Evolutionary conservation across 2,888 invertebrate species (phyloP).

Genomic region (Polyommatus iphigenia): DNA sequence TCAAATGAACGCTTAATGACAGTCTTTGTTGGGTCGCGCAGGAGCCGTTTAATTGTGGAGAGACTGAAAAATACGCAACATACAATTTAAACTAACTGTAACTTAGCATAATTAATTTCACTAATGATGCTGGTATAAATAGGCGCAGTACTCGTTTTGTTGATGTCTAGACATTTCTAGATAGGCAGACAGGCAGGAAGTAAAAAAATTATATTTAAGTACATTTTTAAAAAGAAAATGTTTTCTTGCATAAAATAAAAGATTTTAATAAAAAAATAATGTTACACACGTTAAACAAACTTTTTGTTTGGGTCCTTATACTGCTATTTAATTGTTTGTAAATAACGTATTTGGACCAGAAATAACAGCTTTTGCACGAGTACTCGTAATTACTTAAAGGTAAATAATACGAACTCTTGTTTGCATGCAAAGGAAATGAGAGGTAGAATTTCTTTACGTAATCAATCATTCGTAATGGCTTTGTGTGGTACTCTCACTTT

Average conservation of each 20-base stretch:
- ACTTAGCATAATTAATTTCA: neutral
- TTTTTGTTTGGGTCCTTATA: neutral
- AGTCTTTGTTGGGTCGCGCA: conserved; percentile 53
- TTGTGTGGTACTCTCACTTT: neutral
- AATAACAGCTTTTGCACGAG: neutral
- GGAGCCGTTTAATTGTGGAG: conserved; percentile 42
- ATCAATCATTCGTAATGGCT: conserved; percentile 9
- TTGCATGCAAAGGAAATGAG: conserved; percentile 19
- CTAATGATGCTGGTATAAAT: neutral
- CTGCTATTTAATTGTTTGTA: neutral
- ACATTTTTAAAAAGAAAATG: no score
- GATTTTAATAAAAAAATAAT: no score
- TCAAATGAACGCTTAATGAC: conserved; percentile 57
- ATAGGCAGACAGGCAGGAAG: no score
- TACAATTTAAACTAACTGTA: conserved; percentile 9
- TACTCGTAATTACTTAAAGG: conserved; percentile 4
- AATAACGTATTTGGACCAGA: neutral
- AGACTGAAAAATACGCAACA: conserved; percentile 35
- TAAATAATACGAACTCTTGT: conserved; percentile 16
- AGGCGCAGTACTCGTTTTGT: no score
- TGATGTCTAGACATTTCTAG: no score
- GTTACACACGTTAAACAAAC: no score
- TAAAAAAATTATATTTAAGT: no score
- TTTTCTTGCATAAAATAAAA: no score
- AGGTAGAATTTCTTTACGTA: conserved; percentile 10